phyloP scores from a whole-genome alignment of 2,888 invertebrate species.

The Allacma fusca region DNA sequence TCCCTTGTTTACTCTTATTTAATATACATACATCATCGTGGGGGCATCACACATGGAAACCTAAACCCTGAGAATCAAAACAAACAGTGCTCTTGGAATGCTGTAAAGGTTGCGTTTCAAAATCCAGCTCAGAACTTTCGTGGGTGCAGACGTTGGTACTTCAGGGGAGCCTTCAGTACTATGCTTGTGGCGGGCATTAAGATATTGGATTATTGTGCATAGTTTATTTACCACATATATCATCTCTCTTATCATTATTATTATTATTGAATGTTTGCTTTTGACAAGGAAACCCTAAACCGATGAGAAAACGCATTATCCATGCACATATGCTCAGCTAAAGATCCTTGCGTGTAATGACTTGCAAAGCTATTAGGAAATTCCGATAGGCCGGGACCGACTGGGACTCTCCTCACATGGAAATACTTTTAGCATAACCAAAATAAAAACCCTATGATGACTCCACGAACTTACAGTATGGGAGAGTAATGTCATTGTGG shows the following conservation, averaged over 20 bases:
- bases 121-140: no score
- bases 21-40: no score
- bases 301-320: constrained; percentile 2
- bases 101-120: no score
- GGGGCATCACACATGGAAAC: background rate
- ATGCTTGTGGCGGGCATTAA: no score
- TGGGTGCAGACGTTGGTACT: no score
- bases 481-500: no score
- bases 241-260: background rate
- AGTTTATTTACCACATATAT: background rate
- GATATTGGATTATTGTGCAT: background rate
- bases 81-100: no score
- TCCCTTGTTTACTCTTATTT: no score
- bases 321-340: background rate
- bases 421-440: background rate
- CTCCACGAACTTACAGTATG: background rate
- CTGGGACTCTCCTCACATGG: background rate
- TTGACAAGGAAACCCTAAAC: background rate
- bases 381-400: background rate
- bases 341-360: constrained; percentile 16
- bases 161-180: no score
- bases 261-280: constrained; percentile 12
- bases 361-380: constrained; percentile 21
- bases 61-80: background rate
- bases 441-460: background rate